phyloP scores from a whole-genome alignment of 2,888 invertebrate species.

The Yponomeuta malinellus region DNA sequence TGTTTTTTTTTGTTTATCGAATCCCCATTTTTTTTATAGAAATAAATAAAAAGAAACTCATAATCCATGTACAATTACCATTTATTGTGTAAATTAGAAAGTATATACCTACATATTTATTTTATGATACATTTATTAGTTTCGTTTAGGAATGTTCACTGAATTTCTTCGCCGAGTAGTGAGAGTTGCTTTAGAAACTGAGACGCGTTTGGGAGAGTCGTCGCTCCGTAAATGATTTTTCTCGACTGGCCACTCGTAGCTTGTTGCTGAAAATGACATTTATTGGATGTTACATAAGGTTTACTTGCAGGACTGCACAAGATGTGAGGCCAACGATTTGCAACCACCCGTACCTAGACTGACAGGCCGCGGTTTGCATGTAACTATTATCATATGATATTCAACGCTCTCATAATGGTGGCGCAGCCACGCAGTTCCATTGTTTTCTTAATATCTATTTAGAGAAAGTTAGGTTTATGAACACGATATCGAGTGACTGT shows the following conservation, averaged over 20 bases:
- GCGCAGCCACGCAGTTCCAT: no score
- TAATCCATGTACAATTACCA: background rate
- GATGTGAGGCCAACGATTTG: background rate
- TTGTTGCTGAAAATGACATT: slow-evolving; percentile 75
- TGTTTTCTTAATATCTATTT: no score
- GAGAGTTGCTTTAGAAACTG: slow-evolving; percentile 95
- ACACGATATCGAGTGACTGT: no score
- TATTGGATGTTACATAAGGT: background rate
- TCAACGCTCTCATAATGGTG: no score
- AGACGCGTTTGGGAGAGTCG: slow-evolving; percentile 93
- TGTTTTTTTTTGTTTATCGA: slow-evolving; percentile 24
- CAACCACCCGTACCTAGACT: background rate
- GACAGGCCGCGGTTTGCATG: no score
- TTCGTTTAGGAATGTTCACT: slow-evolving; percentile 34
- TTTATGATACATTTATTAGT: slow-evolving; percentile 5
- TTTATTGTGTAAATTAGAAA: slow-evolving; percentile 2
- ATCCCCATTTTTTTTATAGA: background rate
- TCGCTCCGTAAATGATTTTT: slow-evolving; percentile 95
- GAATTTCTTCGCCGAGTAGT: slow-evolving; percentile 84
- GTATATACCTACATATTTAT: background rate
- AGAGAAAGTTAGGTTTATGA: no score
- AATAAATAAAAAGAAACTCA: background rate
- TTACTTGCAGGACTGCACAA: background rate
- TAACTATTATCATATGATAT: no score
- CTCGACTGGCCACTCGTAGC: slow-evolving; percentile 80